These are phyloP conservation scores for Prorops nasuta DNA, from an alignment of 1,140 invertebrate genomes.

Conservation along the genomic window DNA sequence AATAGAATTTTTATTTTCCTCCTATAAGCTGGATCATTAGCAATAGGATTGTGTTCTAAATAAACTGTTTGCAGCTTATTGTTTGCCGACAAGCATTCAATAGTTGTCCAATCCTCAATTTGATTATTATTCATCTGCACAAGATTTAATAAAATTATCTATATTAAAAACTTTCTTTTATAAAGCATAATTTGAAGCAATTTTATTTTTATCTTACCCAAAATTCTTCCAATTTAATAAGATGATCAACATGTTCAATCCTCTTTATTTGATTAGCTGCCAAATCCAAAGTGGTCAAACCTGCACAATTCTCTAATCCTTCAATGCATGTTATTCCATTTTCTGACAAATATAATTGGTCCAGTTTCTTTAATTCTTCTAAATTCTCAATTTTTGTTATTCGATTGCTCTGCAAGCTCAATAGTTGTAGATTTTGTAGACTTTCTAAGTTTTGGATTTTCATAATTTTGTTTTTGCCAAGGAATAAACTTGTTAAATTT, in stretches of 20 bases:
- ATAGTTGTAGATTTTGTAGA: conserved; percentile 74
- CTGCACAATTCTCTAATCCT: conserved; percentile 67
- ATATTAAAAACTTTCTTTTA: conserved; percentile 6
- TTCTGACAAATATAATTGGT: conserved; percentile 91
- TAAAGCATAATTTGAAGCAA: not conserved
- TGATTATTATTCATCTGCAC: conserved; percentile 90
- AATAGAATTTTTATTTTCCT: conserved; percentile 87
- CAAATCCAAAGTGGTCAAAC: conserved; percentile 85
- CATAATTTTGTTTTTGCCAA: conserved; percentile 96
- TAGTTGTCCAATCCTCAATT: conserved; percentile 80
- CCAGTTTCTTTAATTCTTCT: conserved; percentile 69
- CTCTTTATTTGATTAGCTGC: conserved; percentile 83
- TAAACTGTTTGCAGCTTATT: conserved; percentile 87
- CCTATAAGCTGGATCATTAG: conserved; percentile 81
- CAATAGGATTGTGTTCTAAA: conserved; percentile 89
- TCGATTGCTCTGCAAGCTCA: conserved; percentile 91
- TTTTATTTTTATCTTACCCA: conserved; percentile 71
- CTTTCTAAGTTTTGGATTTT: conserved; percentile 84
- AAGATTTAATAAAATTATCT: conserved; percentile 28
- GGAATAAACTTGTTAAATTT: conserved; percentile 75
- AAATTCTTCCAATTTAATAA: conserved; percentile 82
- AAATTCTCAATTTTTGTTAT: conserved; percentile 87
- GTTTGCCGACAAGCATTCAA: conserved; percentile 74
- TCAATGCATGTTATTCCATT: conserved; percentile 84
- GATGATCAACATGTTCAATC: conserved; percentile 77